phyloP scores from a whole-genome alignment of 2,888 invertebrate species.

The Nowickia ferox region DNA sequence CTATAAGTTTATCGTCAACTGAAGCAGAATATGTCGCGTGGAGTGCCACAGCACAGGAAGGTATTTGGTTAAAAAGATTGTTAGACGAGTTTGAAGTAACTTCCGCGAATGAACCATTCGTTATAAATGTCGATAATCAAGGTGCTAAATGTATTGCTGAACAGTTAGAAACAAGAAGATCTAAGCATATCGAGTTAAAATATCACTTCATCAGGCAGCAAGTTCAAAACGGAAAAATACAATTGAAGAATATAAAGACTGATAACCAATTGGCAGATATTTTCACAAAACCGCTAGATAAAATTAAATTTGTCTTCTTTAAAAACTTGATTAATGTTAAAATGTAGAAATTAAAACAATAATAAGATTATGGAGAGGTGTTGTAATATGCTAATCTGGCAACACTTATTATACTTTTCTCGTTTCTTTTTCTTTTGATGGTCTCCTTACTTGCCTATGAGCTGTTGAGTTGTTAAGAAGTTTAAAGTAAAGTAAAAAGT shows the following conservation, averaged over 20 bases:
- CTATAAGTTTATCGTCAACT: too few relatives aligned
- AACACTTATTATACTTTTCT: too few relatives aligned
- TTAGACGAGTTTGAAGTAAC: constrained; percentile 9
- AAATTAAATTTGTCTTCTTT: constrained; percentile 28
- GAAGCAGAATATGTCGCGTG: background rate
- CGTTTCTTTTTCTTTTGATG: too few relatives aligned
- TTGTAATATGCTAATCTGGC: too few relatives aligned
- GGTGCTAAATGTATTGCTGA: constrained; percentile 33
- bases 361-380: too few relatives aligned
- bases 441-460: too few relatives aligned
- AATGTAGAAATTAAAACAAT: too few relatives aligned
- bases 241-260: constrained; percentile 10
- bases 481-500: too few relatives aligned
- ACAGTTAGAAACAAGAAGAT: constrained; percentile 21
- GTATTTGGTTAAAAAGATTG: constrained; percentile 25
- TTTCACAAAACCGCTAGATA: constrained; percentile 13
- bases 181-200: constrained; percentile 32
- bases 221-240: constrained; percentile 8
- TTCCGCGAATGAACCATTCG: background rate
- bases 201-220: constrained; percentile 35
- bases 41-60: constrained; percentile 4
- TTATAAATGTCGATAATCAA: constrained; percentile 25
- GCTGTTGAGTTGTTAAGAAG: too few relatives aligned
- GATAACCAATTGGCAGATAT: constrained; percentile 10
- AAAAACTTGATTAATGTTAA: constrained; percentile 16